A percentile compares a stretch with the other conserved stretches of the same genome.
phyloP scores from a whole-genome alignment of 1,140 invertebrate species.

The Paraescarpia echinospica region DNA sequence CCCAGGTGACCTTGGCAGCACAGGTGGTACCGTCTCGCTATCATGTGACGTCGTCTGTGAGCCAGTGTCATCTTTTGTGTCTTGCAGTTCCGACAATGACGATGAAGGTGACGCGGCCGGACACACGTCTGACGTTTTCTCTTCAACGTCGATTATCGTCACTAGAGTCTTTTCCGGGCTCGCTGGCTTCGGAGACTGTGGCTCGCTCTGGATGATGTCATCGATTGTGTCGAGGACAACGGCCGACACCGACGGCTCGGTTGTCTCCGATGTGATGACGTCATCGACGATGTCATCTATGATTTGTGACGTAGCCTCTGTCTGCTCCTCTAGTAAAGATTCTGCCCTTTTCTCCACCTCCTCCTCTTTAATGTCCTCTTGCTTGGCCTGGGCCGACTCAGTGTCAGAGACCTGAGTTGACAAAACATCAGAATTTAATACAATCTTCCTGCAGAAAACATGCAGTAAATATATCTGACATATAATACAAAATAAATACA shows the following conservation, averaged over 20 bases:
- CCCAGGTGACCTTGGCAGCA: neutral
- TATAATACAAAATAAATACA: no score
- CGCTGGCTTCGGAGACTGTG: neutral
- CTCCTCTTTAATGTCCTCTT: neutral
- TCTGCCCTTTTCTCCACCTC: neutral
- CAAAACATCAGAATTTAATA: neutral
- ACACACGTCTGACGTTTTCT: constrained; percentile 29
- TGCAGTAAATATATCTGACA: neutral
- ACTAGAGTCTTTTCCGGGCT: constrained; percentile 42
- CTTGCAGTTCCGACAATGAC: constrained; percentile 26
- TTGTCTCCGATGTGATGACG: constrained; percentile 41
- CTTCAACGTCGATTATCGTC: constrained; percentile 41
- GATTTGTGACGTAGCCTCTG: neutral
- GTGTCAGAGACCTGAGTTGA: neutral
- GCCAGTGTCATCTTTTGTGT: neutral
- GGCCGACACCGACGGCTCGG: constrained; percentile 45
- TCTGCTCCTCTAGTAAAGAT: neutral
- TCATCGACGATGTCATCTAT: constrained; percentile 32
- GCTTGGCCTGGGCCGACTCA: neutral
- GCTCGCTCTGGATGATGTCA: constrained; percentile 17
- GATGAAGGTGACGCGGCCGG: neutral
- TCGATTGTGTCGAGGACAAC: constrained; percentile 29
- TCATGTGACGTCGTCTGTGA: neutral
- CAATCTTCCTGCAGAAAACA: neutral
- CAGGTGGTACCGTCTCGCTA: neutral